Percentiles rank a stretch among this genome's conserved stretches.
Conservation (phyloP, 2,113 vertebrate genomes). For the mouse (Mus musculus) region GRCm39 chr12:78773001-78773500, state of each 20-base stretch:
- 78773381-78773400: no score
- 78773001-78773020: not conserved
- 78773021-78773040: not conserved
- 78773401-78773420: not conserved
- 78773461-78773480: not conserved
- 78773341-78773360: not conserved
- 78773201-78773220: not conserved
- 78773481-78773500: not conserved
- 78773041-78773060: not conserved
- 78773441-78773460: not conserved
- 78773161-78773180: not conserved
- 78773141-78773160: not conserved
- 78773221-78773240: not conserved
- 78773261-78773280: not conserved
- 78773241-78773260: not conserved
- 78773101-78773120: not conserved
- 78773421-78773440: not conserved
- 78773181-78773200: not conserved
- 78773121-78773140: not conserved
- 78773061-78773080: not conserved
- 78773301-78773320: not conserved
- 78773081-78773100: not conserved
- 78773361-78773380: not conserved
- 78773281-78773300: not conserved
- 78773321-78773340: not conserved